A percentile compares a stretch with the other conserved stretches of the same genome.
Evolutionary conservation across 2,888 invertebrate genomes (phyloP).

Genomic region (Thera obeliscata): DNA sequence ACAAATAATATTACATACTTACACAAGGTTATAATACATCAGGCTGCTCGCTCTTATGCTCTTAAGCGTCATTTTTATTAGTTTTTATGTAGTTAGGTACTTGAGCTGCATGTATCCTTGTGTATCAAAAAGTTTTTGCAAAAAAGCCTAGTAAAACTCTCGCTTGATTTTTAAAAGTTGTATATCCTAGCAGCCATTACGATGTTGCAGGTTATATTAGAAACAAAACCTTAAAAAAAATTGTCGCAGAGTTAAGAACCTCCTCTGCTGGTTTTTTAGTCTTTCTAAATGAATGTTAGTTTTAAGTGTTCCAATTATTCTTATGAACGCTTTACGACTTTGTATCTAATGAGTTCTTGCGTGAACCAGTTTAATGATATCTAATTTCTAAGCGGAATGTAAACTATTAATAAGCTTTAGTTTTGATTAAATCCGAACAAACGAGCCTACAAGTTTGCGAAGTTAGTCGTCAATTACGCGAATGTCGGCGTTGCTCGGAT

Average conservation of each 20-base stretch:
- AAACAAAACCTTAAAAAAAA: neutral
- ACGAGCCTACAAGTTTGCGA: constrained; percentile 70
- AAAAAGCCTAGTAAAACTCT: too few species aligned
- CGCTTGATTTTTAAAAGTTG: too few species aligned
- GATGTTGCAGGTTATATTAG: too few species aligned
- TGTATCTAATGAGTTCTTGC: constrained; percentile 15
- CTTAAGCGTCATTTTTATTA: too few species aligned
- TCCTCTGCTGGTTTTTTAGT: neutral
- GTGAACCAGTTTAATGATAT: constrained; percentile 27
- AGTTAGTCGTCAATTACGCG: constrained; percentile 71
- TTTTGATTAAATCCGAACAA: constrained; percentile 72
- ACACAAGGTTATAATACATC: too few species aligned
- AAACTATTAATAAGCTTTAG: constrained; percentile 45
- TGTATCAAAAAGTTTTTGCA: too few species aligned
- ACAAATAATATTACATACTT: too few species aligned
- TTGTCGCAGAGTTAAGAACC: neutral
- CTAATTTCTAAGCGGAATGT: constrained; percentile 23
- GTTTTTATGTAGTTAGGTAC: too few species aligned
- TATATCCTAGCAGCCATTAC: too few species aligned
- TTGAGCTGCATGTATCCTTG: too few species aligned
- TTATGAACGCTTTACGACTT: constrained; percentile 23
- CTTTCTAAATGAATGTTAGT: constrained; percentile 5
- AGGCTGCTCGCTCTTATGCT: too few species aligned
- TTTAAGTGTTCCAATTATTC: constrained; percentile 18
- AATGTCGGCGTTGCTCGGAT: constrained; percentile 60